Conservation (phyloP, 2,113 vertebrate genomes). For the Polyodon spathula region DNA sequence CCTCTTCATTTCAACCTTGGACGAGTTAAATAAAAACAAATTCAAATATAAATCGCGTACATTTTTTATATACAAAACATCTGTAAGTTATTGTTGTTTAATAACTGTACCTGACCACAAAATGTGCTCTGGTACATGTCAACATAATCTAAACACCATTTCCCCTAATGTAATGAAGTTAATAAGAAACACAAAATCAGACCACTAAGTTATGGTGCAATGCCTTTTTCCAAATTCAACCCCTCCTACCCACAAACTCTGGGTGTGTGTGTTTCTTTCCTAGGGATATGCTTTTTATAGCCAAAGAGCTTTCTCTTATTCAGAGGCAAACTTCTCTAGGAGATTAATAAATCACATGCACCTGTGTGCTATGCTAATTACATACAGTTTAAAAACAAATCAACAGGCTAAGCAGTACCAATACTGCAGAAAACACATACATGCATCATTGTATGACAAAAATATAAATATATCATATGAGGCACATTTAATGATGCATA, state of each 20-base stretch:
- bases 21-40: not conserved
- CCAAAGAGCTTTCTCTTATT: slow-evolving; percentile 1
- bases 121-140: too few relatives aligned
- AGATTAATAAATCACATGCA: slow-evolving; percentile 8
- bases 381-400: slow-evolving; percentile 3
- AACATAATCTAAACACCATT: too few relatives aligned
- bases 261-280: not conserved
- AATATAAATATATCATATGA: too few relatives aligned
- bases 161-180: too few relatives aligned
- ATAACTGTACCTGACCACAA: too few relatives aligned
- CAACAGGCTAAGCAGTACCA: not conserved
- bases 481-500: too few relatives aligned
- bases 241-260: not conserved
- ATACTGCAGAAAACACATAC: too few relatives aligned
- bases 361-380: not conserved
- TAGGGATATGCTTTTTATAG: slow-evolving; percentile 3
- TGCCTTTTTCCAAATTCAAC: too few relatives aligned
- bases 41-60: not conserved
- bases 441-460: too few relatives aligned
- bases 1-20: not conserved
- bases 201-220: too few relatives aligned
- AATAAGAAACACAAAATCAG: too few relatives aligned
- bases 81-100: too few relatives aligned
- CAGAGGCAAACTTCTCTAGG: slow-evolving; percentile 15
- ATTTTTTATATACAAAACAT: not conserved